A percentile compares a stretch with the other conserved stretches of the same genome.
These are phyloP conservation scores for Echinarachnius parma DNA, from an alignment of 53 echinoderm and acorn worm genomes.

Conservation along the genomic window DNA sequence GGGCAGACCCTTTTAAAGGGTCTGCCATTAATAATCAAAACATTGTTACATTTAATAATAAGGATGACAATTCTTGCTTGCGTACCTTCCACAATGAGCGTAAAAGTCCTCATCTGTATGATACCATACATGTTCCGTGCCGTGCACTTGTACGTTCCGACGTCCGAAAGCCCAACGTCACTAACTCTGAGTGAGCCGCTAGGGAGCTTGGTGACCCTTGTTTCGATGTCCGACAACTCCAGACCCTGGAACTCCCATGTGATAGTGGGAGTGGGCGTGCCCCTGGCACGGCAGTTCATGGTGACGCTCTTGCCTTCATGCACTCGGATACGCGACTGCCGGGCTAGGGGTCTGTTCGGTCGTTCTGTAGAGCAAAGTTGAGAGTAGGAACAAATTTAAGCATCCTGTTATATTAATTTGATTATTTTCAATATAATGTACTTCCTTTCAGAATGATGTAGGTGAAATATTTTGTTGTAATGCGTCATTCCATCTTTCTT, in stretches of 20 bases:
- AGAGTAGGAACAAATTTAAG: too few species aligned
- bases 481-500: too few species aligned
- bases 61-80: background rate
- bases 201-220: constrained; percentile 53
- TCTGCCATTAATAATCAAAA: background rate
- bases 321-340: constrained; percentile 18
- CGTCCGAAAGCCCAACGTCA: constrained; percentile 62
- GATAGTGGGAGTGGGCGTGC: constrained; percentile 63
- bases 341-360: background rate
- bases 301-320: constrained; percentile 53
- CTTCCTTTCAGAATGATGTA: too few species aligned
- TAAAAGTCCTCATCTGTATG: constrained; percentile 65
- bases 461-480: too few species aligned
- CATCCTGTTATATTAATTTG: too few species aligned
- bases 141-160: constrained; percentile 78
- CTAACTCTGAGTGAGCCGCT: constrained; percentile 68
- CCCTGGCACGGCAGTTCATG: constrained; percentile 63
- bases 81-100: constrained; percentile 87
- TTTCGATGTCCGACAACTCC: constrained; percentile 46
- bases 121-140: constrained; percentile 70
- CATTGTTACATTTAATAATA: constrained; percentile 8
- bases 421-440: too few species aligned
- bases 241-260: constrained; percentile 59
- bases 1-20: background rate
- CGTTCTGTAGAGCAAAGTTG: background rate